phyloP scores from a whole-genome alignment of 2,888 invertebrate genomes.

The Pseudococcus jackbeardsleyi region DNA sequence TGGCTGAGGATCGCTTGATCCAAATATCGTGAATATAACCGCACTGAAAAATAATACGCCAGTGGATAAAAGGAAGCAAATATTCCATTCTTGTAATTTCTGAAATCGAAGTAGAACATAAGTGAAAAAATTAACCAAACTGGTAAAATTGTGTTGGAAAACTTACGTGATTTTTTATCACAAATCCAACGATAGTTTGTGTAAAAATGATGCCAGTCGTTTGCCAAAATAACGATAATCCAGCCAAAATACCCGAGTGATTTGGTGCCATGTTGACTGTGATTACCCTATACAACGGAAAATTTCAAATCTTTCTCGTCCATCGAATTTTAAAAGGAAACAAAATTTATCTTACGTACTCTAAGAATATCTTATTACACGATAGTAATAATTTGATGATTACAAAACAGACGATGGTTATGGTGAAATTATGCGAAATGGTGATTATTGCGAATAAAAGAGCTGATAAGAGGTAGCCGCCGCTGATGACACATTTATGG shows the following conservation, averaged over 20 bases:
- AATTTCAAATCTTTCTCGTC: not conserved
- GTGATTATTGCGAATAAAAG: not conserved
- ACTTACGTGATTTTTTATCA: constrained; percentile 52
- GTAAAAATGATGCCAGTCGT: constrained; percentile 12
- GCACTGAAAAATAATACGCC: not conserved
- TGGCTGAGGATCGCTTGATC: constrained; percentile 49
- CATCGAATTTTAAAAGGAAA: not conserved
- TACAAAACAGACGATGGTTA: not conserved
- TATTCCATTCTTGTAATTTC: constrained; percentile 9
- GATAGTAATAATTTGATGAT: not conserved
- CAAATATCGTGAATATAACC: constrained; percentile 34
- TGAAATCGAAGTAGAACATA: not conserved
- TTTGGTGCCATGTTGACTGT: constrained; percentile 36
- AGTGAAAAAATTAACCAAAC: too few species aligned
- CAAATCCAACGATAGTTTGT: constrained; percentile 42
- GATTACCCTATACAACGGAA: not conserved
- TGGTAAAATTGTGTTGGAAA: not conserved
- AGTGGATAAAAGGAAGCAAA: not conserved
- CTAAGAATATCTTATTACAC: not conserved
- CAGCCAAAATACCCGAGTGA: constrained; percentile 33
- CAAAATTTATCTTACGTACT: not conserved
- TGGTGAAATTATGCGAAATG: not conserved
- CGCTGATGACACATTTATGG: not conserved
- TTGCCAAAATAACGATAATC: constrained; percentile 26
- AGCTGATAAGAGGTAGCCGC: not conserved